Conservation (phyloP, 2,797 vertebrate species). For the Austrolebias charrua region DNA sequence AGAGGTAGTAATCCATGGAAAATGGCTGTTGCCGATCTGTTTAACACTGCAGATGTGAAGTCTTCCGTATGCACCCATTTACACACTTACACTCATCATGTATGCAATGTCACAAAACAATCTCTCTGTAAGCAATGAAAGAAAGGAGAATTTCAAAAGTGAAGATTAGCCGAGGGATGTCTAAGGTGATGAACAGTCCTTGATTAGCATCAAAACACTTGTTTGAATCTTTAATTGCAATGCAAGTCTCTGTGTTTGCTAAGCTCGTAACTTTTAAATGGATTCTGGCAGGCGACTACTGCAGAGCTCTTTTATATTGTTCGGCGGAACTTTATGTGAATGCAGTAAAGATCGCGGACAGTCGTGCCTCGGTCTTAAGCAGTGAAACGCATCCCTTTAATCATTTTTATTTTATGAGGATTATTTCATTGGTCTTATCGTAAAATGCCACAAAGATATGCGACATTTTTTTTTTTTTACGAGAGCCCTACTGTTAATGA, state of each 20-base stretch:
- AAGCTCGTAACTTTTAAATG: conserved; percentile 64
- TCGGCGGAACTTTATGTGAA: conserved; percentile 49
- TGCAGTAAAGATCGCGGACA: conserved; percentile 57
- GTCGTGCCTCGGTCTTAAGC: conserved; percentile 44
- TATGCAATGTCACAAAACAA: not conserved
- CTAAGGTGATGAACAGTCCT: conserved; percentile 13
- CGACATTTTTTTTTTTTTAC: conserved; percentile 39
- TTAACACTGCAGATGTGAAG: conserved; percentile 27
- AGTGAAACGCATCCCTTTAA: conserved; percentile 52
- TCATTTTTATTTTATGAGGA: conserved; percentile 62
- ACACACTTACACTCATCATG: not conserved
- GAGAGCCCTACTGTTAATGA: conserved; percentile 44
- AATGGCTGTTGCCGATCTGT: conserved; percentile 37
- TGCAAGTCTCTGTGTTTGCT: conserved; percentile 51
- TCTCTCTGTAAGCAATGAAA: not conserved
- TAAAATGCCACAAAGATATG: conserved; percentile 56
- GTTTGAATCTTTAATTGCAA: conserved; percentile 70
- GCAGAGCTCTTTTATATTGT: conserved; percentile 46
- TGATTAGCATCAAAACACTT: conserved; percentile 62
- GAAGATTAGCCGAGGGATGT: conserved; percentile 24
- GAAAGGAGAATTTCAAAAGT: conserved; percentile 4
- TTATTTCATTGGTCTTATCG: conserved; percentile 61
- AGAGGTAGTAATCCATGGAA: conserved; percentile 63
- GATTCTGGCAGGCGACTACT: conserved; percentile 43
- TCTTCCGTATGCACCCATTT: not conserved